Percentiles rank a stretch among this genome's conserved stretches.
Conservation (phyloP, 2,797 vertebrate genomes). For the Hylomyscus alleni region DNA sequence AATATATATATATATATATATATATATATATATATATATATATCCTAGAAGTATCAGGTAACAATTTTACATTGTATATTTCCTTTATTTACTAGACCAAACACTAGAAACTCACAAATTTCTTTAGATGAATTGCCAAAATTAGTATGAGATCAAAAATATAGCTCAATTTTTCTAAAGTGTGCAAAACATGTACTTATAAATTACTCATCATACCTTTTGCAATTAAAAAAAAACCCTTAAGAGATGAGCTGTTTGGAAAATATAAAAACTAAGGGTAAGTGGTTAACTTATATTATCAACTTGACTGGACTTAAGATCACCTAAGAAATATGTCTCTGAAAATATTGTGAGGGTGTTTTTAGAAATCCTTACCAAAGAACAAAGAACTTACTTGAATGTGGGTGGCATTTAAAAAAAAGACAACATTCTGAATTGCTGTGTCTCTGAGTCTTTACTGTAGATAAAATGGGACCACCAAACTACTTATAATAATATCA, state of each 20-base stretch:
- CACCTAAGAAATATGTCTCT: background rate
- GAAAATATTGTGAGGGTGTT: background rate
- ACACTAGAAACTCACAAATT: background rate
- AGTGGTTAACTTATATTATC: background rate
- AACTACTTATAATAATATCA: background rate
- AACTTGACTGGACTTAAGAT: background rate
- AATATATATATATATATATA: no score
- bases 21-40: no score
- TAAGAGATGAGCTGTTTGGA: background rate
- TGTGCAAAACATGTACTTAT: background rate
- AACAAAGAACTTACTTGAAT: background rate
- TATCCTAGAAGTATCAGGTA: background rate
- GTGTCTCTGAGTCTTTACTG: background rate
- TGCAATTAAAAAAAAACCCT: background rate
- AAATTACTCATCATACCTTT: background rate
- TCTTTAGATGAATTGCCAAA: background rate
- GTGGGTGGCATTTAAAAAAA: background rate
- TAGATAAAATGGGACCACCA: background rate
- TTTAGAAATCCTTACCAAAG: background rate
- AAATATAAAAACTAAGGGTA: background rate
- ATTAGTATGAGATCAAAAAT: background rate
- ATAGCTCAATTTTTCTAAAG: background rate
- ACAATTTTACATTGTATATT: background rate
- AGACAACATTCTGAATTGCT: background rate
- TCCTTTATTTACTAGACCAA: background rate